Evolutionary conservation across 2,113 vertebrate genomes (phyloP).

Genomic region (Dromiciops gliroides): DNA sequence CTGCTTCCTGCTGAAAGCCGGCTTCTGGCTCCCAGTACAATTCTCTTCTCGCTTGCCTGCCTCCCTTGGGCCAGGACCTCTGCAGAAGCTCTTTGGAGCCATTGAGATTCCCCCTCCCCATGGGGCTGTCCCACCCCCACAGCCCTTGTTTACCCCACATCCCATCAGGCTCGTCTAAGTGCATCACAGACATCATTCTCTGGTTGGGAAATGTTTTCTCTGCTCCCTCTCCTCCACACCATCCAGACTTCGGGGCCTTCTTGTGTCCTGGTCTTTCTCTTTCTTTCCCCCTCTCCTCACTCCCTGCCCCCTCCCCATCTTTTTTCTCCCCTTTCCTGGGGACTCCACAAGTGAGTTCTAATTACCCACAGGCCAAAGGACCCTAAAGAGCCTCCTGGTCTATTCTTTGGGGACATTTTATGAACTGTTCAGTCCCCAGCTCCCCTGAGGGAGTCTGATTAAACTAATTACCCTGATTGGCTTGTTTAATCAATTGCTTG

Average conservation of each 20-base stretch:
- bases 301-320: not conserved
- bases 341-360: slow-evolving; percentile 90
- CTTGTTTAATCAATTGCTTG: slow-evolving; percentile 84
- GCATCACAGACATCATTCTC: slow-evolving; percentile 84
- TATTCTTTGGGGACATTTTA: slow-evolving; percentile 91
- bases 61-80: not conserved
- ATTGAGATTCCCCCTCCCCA: not conserved
- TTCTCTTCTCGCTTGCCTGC: not conserved
- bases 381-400: slow-evolving; percentile 86
- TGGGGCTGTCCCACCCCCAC: slow-evolving; percentile 64
- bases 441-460: slow-evolving; percentile 88
- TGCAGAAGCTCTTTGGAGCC: not conserved
- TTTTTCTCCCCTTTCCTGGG: slow-evolving; percentile 23
- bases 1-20: not conserved
- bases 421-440: slow-evolving; percentile 82
- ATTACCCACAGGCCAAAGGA: slow-evolving; percentile 87
- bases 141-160: slow-evolving; percentile 89
- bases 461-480: slow-evolving; percentile 92
- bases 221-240: slow-evolving; percentile 78
- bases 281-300: not conserved
- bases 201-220: slow-evolving; percentile 86
- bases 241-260: slow-evolving; percentile 85
- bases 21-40: not conserved
- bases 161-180: slow-evolving; percentile 85
- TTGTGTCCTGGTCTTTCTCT: not conserved